phyloP scores from a whole-genome alignment of 1,140 invertebrate species.

The Drosophila melanogaster region Release_6_plus_ISO1_MT NT_033777.3:4182001-4182500 shows the following conservation, averaged over 20 bases:
- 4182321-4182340: conserved; percentile 76
- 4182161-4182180: conserved; percentile 86
- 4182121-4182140: conserved; percentile 97
- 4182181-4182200: conserved; percentile 89
- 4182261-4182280: conserved; percentile 91
- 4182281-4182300: conserved; percentile 77
- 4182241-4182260: conserved; percentile 92
- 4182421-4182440: conserved; percentile 70
- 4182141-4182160: conserved; percentile 92
- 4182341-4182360: conserved; percentile 81
- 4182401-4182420: conserved; percentile 49
- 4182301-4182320: conserved; percentile 80
- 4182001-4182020: no score
- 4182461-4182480: conserved; percentile 63
- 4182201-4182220: conserved; percentile 87
- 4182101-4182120: conserved; percentile 92
- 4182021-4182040: no score
- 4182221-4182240: conserved; percentile 90
- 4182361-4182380: conserved; percentile 84
- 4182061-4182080: conserved; percentile 85
- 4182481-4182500: conserved; percentile 84
- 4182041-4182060: conserved; percentile 65
- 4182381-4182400: conserved; percentile 67
- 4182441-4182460: conserved; percentile 55
- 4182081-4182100: conserved; percentile 86